These are phyloP conservation scores for Sesia bembeciformis DNA, from an alignment of 2,888 invertebrate genomes.

Conservation along the genomic window DNA sequence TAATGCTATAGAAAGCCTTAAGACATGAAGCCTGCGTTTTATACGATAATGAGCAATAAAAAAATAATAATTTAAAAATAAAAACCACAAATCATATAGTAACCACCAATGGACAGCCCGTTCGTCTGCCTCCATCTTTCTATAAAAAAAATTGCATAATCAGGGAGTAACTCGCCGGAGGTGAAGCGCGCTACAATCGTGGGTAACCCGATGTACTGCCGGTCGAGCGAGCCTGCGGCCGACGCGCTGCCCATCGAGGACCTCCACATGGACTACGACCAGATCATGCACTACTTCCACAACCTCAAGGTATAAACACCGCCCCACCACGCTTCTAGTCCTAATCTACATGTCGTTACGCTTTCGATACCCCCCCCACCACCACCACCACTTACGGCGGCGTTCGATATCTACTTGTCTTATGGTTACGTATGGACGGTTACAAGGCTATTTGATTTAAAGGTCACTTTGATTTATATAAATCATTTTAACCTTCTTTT, in stretches of 20 bases:
- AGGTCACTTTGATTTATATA: too few species aligned
- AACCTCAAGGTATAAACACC: slow-evolving; percentile 89
- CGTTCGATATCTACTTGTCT: too few species aligned
- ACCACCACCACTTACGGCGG: neutral
- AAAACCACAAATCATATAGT: too few species aligned
- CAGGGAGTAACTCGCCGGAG: slow-evolving; percentile 71
- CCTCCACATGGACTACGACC: slow-evolving; percentile 96
- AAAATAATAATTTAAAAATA: too few species aligned
- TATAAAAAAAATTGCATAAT: neutral
- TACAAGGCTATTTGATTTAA: too few species aligned
- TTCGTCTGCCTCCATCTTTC: too few species aligned
- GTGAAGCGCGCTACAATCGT: slow-evolving; percentile 90
- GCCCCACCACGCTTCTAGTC: slow-evolving; percentile 61
- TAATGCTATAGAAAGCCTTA: too few species aligned
- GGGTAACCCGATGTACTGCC: slow-evolving; percentile 91
- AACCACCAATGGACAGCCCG: too few species aligned
- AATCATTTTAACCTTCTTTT: too few species aligned
- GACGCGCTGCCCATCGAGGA: slow-evolving; percentile 81
- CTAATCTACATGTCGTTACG: slow-evolving; percentile 65
- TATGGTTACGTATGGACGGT: too few species aligned
- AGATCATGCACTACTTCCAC: slow-evolving; percentile 98
- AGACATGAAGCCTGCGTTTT: too few species aligned
- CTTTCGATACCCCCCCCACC: slow-evolving; percentile 32
- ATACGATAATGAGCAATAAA: too few species aligned
- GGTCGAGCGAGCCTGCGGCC: slow-evolving; percentile 40